phyloP scores from a whole-genome alignment of 2,888 invertebrate genomes.

The Pharmacophagus antenor region DNA sequence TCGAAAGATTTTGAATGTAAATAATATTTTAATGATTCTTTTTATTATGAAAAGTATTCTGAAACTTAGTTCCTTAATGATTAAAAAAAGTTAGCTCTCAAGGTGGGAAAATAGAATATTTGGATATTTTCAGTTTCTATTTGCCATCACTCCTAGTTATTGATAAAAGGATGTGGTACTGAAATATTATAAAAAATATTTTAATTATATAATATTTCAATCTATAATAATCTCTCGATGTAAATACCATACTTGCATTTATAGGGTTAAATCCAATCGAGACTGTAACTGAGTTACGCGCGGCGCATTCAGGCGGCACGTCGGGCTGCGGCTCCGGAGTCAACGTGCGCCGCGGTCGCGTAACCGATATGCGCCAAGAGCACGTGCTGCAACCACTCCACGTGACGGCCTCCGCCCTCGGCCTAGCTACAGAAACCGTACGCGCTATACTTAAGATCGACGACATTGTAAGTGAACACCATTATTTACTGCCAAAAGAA shows the following conservation, averaged over 20 bases:
- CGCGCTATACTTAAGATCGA: constrained; percentile 99
- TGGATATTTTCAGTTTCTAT: too few relatives aligned
- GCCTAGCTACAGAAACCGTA: constrained; percentile 97
- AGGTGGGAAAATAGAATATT: too few relatives aligned
- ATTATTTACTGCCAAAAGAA: not conserved
- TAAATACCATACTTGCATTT: not conserved
- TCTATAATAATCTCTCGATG: not conserved
- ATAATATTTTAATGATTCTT: too few relatives aligned
- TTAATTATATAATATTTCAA: not conserved
- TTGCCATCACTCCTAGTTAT: too few relatives aligned
- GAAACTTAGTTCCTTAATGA: too few relatives aligned
- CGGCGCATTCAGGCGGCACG: constrained; percentile 88
- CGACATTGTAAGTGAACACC: constrained; percentile 91
- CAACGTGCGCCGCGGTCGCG: constrained; percentile 97
- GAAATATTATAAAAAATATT: too few relatives aligned
- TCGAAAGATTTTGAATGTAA: too few relatives aligned
- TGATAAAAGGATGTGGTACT: too few relatives aligned
- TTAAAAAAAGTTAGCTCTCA: too few relatives aligned
- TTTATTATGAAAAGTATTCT: too few relatives aligned
- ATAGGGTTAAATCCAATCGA: constrained; percentile 93
- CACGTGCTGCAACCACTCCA: constrained; percentile 98
- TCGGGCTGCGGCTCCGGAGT: constrained; percentile 91
- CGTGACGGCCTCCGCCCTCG: constrained; percentile 96
- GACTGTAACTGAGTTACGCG: constrained; percentile 97
- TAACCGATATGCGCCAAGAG: constrained; percentile 98